Evolutionary conservation across 1,140 invertebrate genomes (phyloP), one percentile per base, ranked within the genome.

Genomic region (Drosophila ohnishii): DNA sequence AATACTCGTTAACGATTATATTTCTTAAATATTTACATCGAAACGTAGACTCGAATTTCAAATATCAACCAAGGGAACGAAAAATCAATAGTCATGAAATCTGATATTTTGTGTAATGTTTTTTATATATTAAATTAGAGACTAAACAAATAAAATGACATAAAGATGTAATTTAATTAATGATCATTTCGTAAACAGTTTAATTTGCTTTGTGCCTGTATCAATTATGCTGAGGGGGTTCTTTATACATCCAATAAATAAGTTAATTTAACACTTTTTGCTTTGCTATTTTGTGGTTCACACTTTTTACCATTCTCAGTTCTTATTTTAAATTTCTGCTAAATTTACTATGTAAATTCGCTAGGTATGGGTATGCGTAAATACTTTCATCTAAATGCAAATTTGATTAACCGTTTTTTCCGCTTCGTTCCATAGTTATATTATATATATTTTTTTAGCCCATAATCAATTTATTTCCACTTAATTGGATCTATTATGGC

Each of bases 291-390:
- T 37, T 61, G 44, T 62, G 40, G 37, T 50, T 63, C 28, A 13
- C 42, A 45, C 40, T 45, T 48, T 60, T 55, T 44, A 53, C 32
- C 50, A 10, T 19, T 55, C 50, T 62, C 37, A 40, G 30, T 65
- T 45, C 45, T 56, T 65, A 5, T 39, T 8, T 40, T 71, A 42
- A 50, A 58, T 34, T 57, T 61, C 32, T 50, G 84, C 77, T 84
- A 88, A 88, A 88, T 88, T 88, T 88, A 88, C 84, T 88, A 84
- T 74, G 84, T 87, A 87, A 87, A 87, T 88, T 87, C 84, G 84
- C 84, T 78, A 83, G 65, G 66, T 82, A 62, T 60, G 39, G 56
- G 34, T 77, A 61, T 81, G 64, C 66, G 62, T 63, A 80, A 80
- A 88, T 83, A 88, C 63, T 76, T 73, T 84, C 77, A 80, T 75